Base-by-base conservation (phyloP, 2,797 vertebrate species). In the Argentina silus region DNA sequence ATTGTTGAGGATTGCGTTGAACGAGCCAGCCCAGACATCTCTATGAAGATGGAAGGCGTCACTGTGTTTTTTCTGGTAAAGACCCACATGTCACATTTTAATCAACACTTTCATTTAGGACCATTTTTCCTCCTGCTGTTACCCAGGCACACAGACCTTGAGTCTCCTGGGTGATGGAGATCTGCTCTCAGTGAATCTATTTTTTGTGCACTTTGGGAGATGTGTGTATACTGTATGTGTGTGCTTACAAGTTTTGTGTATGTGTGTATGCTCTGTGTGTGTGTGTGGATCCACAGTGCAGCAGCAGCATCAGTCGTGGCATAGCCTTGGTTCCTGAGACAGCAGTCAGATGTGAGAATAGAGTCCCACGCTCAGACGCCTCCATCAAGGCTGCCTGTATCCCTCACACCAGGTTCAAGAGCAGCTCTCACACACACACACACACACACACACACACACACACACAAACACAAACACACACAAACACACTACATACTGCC, bases 91-190 rank as follows among this genome's bases (percentile, higher is more conserved):
- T 87, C 89, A 87, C 88, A 90, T 93, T 93, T 93, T 92, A 91
- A 93, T 93, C 91, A 93, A 91, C 89, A 81, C 85, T 88, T 88
- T 86, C 86, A 90, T 90, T 89, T 88, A 75, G 86, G 87, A 78
- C 80, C 83, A 88, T 90, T 88, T 90, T 78, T 91, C 83, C 86
- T 87, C 77, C 85, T 43, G 12, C 0, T 51, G 43, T 21, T 79
- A 69, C 8, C 82, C 63, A 36, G 78, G 74, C 77, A 89, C 87
- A 78, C 81, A 90, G 91, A 86, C 93, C 93, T 94, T 93, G 91
- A 90, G 88, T n/a, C 75, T 82, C 66, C 80, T 12, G 84, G 80
- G 81, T 92, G 90, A 94, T 93, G 87, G 91, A 93, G 86, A 83
- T 81, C 76, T 75, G 78, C 81, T 69, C 81, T 83, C 75, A 42